A percentile compares a stretch with the other conserved stretches of the same genome.
Evolutionary conservation across 2,113 vertebrate species (phyloP).

Genomic region (Todiramphus chloris): DNA sequence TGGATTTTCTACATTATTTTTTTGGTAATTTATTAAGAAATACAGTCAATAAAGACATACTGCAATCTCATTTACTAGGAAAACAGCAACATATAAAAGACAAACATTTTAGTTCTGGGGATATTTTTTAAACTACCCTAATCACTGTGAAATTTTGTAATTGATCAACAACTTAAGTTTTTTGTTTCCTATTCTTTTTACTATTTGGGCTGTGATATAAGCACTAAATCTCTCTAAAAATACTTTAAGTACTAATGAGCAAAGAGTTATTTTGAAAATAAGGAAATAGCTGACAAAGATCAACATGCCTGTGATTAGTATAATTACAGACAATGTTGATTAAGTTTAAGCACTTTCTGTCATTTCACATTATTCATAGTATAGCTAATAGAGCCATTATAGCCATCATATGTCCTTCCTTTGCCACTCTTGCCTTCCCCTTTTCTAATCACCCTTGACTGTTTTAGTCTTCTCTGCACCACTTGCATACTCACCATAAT

Average conservation of each 20-base stretch:
- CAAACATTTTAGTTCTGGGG: not conserved
- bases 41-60: not conserved
- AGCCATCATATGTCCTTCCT: not conserved
- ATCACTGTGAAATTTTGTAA: not conserved
- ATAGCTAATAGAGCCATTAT: not conserved
- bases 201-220: not conserved
- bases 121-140: not conserved
- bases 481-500: not conserved
- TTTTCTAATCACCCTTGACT: not conserved
- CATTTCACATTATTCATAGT: not conserved
- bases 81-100: not conserved
- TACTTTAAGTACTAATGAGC: not conserved
- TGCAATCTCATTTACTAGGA: not conserved
- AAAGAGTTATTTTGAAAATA: not conserved
- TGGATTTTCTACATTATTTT: not conserved
- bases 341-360: not conserved
- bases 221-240: not conserved
- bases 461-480: not conserved
- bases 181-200: not conserved
- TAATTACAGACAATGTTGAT: not conserved
- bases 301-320: not conserved
- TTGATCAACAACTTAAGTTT: not conserved
- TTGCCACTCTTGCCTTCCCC: not conserved
- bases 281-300: not conserved
- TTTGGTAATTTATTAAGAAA: not conserved